Evolutionary conservation across 1,140 invertebrate genomes (phyloP).

Genomic region (Agraylea sexmaculata): DNA sequence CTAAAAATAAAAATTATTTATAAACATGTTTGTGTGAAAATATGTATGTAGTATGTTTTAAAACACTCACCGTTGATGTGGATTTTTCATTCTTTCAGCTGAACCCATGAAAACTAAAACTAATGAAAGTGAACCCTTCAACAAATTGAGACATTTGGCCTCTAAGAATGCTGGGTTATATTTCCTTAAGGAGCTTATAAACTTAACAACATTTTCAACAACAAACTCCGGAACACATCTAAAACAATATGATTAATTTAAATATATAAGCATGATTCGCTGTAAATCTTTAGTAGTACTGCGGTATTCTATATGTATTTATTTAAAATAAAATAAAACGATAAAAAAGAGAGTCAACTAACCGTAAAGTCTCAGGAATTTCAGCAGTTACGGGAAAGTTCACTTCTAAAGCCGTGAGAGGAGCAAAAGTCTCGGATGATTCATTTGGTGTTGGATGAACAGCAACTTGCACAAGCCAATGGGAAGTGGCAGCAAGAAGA

Average conservation of each 20-base stretch:
- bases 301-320: neutral
- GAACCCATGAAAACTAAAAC: slow-evolving; percentile 65
- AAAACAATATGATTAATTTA: slow-evolving; percentile 22
- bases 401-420: slow-evolving; percentile 40
- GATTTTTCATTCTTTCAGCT: slow-evolving; percentile 72
- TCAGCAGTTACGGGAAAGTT: slow-evolving; percentile 53
- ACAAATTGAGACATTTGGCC: slow-evolving; percentile 43
- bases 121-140: slow-evolving; percentile 65
- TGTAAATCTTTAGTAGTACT: neutral
- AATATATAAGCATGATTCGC: slow-evolving; percentile 4
- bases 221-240: slow-evolving; percentile 82
- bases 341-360: slow-evolving; percentile 17
- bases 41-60: slow-evolving; percentile 1
- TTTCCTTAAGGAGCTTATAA: slow-evolving; percentile 56
- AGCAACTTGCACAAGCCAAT: slow-evolving; percentile 76
- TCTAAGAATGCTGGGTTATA: slow-evolving; percentile 50
- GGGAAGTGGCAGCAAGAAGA: slow-evolving; percentile 69
- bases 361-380: slow-evolving; percentile 53
- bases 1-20: slow-evolving; percentile 30
- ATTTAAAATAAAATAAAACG: too few species aligned
- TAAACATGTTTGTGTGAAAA: neutral
- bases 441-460: slow-evolving; percentile 32
- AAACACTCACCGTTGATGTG: slow-evolving; percentile 56
- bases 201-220: slow-evolving; percentile 76
- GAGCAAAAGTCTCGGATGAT: slow-evolving; percentile 38